A percentile compares a stretch with the other conserved stretches of the same genome.
phyloP scores from a whole-genome alignment of 2,113 vertebrate species.

The Stegastes partitus region DNA sequence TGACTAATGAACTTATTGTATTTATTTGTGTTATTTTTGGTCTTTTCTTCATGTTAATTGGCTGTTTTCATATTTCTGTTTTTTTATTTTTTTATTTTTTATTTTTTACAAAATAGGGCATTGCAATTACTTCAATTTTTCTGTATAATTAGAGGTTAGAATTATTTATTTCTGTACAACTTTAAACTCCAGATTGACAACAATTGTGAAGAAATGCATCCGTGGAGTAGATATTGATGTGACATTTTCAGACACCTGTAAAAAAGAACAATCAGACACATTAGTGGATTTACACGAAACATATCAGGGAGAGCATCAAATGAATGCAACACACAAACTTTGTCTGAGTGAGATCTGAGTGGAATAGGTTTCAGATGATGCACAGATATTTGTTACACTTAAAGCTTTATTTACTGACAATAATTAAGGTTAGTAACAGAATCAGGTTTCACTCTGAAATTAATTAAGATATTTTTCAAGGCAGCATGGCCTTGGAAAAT shows the following conservation, averaged over 20 bases:
- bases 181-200: slow-evolving; percentile 73
- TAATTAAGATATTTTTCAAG: background rate
- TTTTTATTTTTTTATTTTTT: slow-evolving; percentile 57
- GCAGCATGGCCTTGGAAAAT: background rate
- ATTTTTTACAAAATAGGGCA: slow-evolving; percentile 83
- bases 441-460: slow-evolving; percentile 3
- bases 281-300: background rate
- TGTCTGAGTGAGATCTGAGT: background rate
- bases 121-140: slow-evolving; percentile 81
- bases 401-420: slow-evolving; percentile 11
- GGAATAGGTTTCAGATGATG: background rate
- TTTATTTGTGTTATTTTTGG: slow-evolving; percentile 86
- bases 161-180: slow-evolving; percentile 72
- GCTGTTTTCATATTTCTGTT: slow-evolving; percentile 82
- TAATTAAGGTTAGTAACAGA: background rate
- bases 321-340: background rate
- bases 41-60: slow-evolving; percentile 85
- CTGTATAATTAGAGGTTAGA: slow-evolving; percentile 78
- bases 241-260: slow-evolving; percentile 21
- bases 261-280: slow-evolving; percentile 47
- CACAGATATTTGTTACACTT: background rate
- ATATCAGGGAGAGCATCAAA: background rate
- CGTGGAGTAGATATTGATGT: slow-evolving; percentile 19
- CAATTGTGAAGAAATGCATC: slow-evolving; percentile 29
- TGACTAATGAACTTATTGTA: slow-evolving; percentile 86